A percentile compares a stretch with the other conserved stretches of the same genome.
These are phyloP conservation scores for Papilio glaucus DNA, from an alignment of 1,140 invertebrate species.

Conservation along the genomic window DNA sequence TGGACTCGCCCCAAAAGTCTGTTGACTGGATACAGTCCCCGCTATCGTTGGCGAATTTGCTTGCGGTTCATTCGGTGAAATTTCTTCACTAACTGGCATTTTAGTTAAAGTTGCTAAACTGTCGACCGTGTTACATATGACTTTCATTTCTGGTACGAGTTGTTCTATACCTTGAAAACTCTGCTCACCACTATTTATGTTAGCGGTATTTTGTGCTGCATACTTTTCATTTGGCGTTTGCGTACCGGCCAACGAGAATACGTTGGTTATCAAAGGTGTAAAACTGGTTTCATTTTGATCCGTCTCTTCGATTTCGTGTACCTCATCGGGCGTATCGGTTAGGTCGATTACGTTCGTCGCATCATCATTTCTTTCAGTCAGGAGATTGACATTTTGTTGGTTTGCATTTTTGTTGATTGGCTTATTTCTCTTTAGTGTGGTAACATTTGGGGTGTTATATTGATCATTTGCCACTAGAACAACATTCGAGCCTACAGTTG, in stretches of 20 bases:
- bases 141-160: background rate
- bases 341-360: background rate
- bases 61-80: too few relatives aligned
- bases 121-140: background rate
- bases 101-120: background rate
- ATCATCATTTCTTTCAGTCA: too few relatives aligned
- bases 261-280: conserved; percentile 10
- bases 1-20: too few relatives aligned
- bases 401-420: background rate
- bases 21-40: background rate
- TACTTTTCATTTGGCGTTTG: too few relatives aligned
- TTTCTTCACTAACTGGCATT: background rate
- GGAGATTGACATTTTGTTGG: background rate
- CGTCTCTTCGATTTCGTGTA: background rate
- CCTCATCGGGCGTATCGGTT: background rate
- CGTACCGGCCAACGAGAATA: conserved; percentile 10
- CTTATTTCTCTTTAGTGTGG: background rate
- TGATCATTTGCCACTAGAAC: too few relatives aligned
- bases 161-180: too few relatives aligned
- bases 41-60: background rate
- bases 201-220: too few relatives aligned
- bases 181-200: too few relatives aligned
- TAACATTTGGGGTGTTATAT: background rate
- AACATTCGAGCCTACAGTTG: too few relatives aligned
- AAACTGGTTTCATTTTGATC: too few relatives aligned